A percentile compares a stretch with the other conserved stretches of the same genome.
Conservation (phyloP, 2,888 invertebrate genomes). For the Hypomecis punctinalis region DNA sequence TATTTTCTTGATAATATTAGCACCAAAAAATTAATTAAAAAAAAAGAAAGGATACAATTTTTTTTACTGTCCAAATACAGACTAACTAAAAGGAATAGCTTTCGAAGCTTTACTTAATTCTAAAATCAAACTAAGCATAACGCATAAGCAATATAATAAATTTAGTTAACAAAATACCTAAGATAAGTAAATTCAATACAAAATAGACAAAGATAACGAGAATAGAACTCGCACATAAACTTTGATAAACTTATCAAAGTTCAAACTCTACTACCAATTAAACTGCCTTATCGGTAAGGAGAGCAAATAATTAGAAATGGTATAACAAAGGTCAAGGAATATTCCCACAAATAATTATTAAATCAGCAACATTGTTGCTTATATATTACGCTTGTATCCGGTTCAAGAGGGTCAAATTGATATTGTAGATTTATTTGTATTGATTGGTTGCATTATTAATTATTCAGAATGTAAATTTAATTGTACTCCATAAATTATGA, state of each 20-base stretch:
- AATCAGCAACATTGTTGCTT: constrained; percentile 41
- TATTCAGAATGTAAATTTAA: no score
- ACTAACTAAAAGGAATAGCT: no score
- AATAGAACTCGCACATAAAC: constrained; percentile 1
- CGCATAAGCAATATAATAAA: not conserved
- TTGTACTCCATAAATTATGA: no score
- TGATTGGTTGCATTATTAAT: not conserved
- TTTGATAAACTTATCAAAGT: constrained; percentile 36
- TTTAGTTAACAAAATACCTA: not conserved
- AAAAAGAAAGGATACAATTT: no score
- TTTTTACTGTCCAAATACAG: no score
- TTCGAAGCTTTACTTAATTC: no score
- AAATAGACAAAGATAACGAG: constrained; percentile 11
- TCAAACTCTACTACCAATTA: constrained; percentile 34
- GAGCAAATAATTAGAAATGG: constrained; percentile 43
- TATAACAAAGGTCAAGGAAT: constrained; percentile 42
- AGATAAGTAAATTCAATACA: constrained; percentile 6
- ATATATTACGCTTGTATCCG: constrained; percentile 36
- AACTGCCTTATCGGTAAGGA: constrained; percentile 18
- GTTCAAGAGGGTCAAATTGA: constrained; percentile 35
- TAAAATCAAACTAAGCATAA: not conserved
- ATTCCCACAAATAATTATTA: constrained; percentile 27
- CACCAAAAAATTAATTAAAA: no score
- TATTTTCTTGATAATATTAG: no score
- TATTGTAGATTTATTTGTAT: constrained; percentile 1